Conservation (phyloP, 2,888 invertebrate species). For the Nomada goodeniana region DNA sequence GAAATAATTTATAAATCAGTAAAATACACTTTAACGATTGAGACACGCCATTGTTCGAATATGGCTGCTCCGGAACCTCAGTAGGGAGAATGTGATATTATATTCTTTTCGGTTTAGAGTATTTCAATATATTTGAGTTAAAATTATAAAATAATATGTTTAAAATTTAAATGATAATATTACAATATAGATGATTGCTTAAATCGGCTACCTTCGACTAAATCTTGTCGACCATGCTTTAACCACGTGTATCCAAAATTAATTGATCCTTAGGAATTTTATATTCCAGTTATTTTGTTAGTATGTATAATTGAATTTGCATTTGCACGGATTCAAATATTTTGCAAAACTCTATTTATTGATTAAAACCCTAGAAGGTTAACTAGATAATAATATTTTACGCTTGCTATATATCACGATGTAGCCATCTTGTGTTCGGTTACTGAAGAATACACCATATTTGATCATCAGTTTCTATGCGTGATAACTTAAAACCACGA, state of each 20-base stretch:
- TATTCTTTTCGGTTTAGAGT: neutral
- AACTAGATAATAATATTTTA: neutral
- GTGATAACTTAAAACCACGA: neutral
- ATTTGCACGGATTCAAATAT: neutral
- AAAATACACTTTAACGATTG: slow-evolving; percentile 20
- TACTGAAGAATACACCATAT: slow-evolving; percentile 56
- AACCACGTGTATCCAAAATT: slow-evolving; percentile 29
- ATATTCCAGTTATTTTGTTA: neutral
- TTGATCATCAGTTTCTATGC: slow-evolving; percentile 34
- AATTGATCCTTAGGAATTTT: slow-evolving; percentile 4
- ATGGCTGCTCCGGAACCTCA: slow-evolving; percentile 41
- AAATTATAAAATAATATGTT: neutral
- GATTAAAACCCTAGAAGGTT: neutral
- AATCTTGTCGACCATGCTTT: slow-evolving; percentile 7
- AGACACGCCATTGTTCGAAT: slow-evolving; percentile 41
- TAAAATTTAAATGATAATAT: neutral
- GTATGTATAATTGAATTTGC: neutral
- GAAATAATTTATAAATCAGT: neutral
- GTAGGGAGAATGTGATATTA: neutral
- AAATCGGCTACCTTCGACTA: neutral
- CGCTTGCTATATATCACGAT: neutral
- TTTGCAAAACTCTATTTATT: neutral
- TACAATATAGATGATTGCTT: neutral
- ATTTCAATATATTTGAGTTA: neutral
- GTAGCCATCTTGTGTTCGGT: slow-evolving; percentile 67